Base-by-base conservation (phyloP, 1,140 invertebrate species). In the Oppia nitens region DNA sequence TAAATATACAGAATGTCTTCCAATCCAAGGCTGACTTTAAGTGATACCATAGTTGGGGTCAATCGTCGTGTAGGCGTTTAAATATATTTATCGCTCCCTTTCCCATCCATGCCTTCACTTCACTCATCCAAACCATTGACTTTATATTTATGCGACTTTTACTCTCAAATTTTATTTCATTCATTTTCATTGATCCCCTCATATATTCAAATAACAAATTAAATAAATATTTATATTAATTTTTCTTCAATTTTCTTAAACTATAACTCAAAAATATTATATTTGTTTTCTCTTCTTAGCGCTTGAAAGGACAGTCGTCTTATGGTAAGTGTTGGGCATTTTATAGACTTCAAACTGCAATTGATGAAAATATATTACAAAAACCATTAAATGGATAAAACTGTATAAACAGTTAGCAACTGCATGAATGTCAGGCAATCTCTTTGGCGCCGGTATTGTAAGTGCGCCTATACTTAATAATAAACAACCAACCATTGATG, bases 381-480 rank as follows among this genome's bases (percentile, higher is more conserved):
- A 95, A 6, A 79, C 66, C 4, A 83, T 48, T 70, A 94, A 94
- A 77, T 95, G 90, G 2, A 68, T 67, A 73, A 83, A 94, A 47
- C 83, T 85, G 74, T 83, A 90, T 11, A 82, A 68, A 1, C 86
- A 86, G 59, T 92, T 79, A 11, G 90, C 68, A 25, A 93, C 73
- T n/a, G 86, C 75, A 74, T 81, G 93, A 14, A 95, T 69, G 74
- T 95, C 84, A 17, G 91, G 91, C 68, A 84, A 85, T 48, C 71
- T 75, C 1, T 66, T 58, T 0, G 89, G 89, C 17, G 90, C 80
- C 45, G 77, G 71, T 0, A 85, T 64, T 53, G 78, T 71, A 24
- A 82, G 64, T 51, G 73, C 74, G 1, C 72, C 67, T 4, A 82
- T 6, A 24, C 77, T 78, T 58, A 91, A 70, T 45, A 79, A 62